Evolutionary conservation across 2,888 invertebrate species (phyloP), one percentile per base, ranked within the genome.

Genomic region (Branchinecta sandiegonensis): DNA sequence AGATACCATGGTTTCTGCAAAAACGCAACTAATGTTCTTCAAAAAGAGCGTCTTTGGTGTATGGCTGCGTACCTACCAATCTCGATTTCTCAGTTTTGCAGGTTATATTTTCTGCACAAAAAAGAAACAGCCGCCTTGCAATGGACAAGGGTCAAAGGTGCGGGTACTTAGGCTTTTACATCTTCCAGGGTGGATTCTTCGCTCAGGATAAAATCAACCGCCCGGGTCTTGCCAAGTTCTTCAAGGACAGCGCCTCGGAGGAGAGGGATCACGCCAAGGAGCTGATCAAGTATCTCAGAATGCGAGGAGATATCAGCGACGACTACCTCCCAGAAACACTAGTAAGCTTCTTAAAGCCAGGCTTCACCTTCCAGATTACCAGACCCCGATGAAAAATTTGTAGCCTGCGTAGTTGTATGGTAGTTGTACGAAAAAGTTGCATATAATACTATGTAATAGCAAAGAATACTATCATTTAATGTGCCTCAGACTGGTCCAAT

Each of bases 211-310:
- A 79, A 37, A 79, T 89, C 65, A 91, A 90, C 79, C 84, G 91
- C 69, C 91, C 90, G 5, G 94, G 94, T 10, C 90, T 94, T 76
- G 86, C 90, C 6, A 87, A 93, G 73, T 79, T 89, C 74, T 94
- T 94, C 82, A 86, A 91, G 76, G 85, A 88, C 2, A 83, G 89
- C 1, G 90, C 91, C 0, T 83, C 83, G 12, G 94, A 94, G 77
- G 94, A 95, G 78, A 83, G 93, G 67, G 85, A 88, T 70, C 94
- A 95, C 76, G 93, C 91, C 1, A 86, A 88, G 75, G 89, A 90
- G 77, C 81, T 95, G 48, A 89, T 94, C 69, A 86, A 89, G 71
- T 94, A 94, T 78, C 79, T 94, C 71, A 83, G 90, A 67, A 90
- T 90, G 88, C 84, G 94, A 76, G 79, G 80, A 48, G 48, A 48